A percentile compares a stretch with the other conserved stretches of the same genome.
Conservation (phyloP, 1,140 invertebrate genomes). For the Vanessa atalanta region DNA sequence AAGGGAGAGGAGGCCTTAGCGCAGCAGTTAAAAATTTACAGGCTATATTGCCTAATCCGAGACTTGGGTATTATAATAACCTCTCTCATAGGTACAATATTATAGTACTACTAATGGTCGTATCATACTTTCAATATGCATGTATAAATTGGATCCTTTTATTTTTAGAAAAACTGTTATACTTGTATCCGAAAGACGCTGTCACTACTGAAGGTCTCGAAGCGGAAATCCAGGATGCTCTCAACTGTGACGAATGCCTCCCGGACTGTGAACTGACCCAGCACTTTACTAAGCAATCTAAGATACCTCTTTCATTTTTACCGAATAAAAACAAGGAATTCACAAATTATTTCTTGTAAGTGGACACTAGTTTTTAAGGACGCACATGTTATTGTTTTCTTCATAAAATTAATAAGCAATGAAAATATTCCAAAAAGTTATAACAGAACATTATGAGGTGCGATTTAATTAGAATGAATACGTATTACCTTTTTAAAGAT, state of each 20-base stretch:
- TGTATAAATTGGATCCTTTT: neutral
- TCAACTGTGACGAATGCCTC: constrained; percentile 66
- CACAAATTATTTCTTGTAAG: constrained; percentile 31
- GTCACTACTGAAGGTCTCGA: constrained; percentile 51
- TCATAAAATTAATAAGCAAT: neutral
- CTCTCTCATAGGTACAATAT: too few relatives aligned
- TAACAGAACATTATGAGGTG: too few relatives aligned
- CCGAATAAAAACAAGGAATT: constrained; percentile 27
- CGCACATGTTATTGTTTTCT: neutral
- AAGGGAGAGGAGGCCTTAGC: too few relatives aligned
- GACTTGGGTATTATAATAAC: too few relatives aligned
- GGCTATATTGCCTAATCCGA: too few relatives aligned
- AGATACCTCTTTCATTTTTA: constrained; percentile 31
- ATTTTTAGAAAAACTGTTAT: constrained; percentile 62
- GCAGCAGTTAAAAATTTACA: too few relatives aligned
- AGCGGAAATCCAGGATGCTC: constrained; percentile 59
- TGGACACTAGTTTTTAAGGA: neutral
- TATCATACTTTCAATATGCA: too few relatives aligned
- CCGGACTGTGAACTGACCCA: constrained; percentile 71
- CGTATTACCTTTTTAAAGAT: too few relatives aligned
- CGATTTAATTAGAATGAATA: too few relatives aligned
- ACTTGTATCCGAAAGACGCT: constrained; percentile 52
- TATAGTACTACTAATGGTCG: too few relatives aligned
- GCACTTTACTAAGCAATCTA: constrained; percentile 50
- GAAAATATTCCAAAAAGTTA: too few relatives aligned